Conservation (phyloP, 2,888 invertebrate species). For the Lepidochitona cinerea region DNA sequence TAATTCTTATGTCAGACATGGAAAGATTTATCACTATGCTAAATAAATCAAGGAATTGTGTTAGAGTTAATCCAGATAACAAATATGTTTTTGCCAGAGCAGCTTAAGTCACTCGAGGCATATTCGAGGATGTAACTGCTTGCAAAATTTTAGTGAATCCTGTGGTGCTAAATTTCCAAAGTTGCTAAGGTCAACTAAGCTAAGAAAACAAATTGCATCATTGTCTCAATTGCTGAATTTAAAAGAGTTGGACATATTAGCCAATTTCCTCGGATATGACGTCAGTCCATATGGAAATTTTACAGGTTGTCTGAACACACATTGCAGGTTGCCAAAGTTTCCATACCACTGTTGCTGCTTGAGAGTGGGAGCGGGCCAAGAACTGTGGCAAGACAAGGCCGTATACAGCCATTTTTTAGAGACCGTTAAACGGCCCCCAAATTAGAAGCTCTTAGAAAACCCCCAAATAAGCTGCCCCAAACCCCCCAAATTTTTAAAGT, state of each 20-base stretch:
- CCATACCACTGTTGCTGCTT: conserved; percentile 9
- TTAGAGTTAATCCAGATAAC: conserved; percentile 6
- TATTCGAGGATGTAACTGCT: not conserved
- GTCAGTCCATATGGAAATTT: conserved; percentile 10
- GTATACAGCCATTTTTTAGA: no score
- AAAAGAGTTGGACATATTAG: conserved; percentile 18
- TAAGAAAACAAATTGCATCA: conserved; percentile 28
- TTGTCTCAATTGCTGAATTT: conserved; percentile 24
- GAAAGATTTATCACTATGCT: conserved; percentile 2
- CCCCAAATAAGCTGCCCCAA: no score
- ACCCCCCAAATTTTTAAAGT: no score
- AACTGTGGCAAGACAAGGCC: not conserved
- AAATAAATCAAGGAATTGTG: not conserved
- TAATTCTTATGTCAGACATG: not conserved
- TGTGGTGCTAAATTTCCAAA: conserved; percentile 12
- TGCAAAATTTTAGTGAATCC: not conserved
- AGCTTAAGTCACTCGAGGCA: not conserved
- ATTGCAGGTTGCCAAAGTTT: conserved; percentile 13
- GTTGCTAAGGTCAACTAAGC: conserved; percentile 16
- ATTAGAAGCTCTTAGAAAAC: no score
- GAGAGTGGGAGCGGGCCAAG: conserved; percentile 1
- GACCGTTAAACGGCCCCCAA: no score
- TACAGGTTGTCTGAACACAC: conserved; percentile 15
- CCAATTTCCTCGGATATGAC: conserved; percentile 14
- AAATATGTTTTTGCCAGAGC: conserved; percentile 12